Conservation (phyloP, 2,113 vertebrate genomes). For the Pituophis catenifer region DNA sequence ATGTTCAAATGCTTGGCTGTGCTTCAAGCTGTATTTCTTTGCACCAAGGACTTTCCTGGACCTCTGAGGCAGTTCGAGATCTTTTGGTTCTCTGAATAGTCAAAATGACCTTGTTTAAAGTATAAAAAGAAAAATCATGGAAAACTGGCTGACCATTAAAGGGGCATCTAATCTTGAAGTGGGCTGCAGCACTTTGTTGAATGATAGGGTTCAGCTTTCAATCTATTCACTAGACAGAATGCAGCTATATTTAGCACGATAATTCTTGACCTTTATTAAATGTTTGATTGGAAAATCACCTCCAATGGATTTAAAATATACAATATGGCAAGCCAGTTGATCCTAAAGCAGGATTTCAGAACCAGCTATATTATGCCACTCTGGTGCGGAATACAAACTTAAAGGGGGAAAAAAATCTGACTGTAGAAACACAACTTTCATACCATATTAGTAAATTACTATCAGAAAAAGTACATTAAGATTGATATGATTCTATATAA, state of each 20-base stretch:
- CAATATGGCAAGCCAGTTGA: background rate
- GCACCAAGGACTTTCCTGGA: background rate
- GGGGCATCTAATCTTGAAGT: background rate
- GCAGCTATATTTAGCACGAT: background rate
- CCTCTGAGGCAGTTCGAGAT: background rate
- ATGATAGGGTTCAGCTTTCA: background rate
- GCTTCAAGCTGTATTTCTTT: background rate
- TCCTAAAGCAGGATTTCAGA: background rate
- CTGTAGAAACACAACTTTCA: background rate
- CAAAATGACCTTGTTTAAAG: background rate
- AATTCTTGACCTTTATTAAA: background rate
- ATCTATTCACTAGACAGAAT: background rate
- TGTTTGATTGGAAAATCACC: background rate
- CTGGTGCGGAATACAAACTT: background rate
- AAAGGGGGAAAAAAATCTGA: background rate
- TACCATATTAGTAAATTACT: background rate
- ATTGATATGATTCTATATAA: background rate
- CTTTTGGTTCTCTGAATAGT: background rate
- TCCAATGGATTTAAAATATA: background rate
- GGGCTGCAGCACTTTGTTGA: background rate
- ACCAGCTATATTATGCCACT: background rate
- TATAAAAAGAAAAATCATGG: background rate
- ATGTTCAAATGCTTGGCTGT: background rate
- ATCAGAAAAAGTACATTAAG: background rate
- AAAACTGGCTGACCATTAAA: background rate